Evolutionary conservation across 2,113 vertebrate species (phyloP).

Genomic region (Caretta caretta): DNA sequence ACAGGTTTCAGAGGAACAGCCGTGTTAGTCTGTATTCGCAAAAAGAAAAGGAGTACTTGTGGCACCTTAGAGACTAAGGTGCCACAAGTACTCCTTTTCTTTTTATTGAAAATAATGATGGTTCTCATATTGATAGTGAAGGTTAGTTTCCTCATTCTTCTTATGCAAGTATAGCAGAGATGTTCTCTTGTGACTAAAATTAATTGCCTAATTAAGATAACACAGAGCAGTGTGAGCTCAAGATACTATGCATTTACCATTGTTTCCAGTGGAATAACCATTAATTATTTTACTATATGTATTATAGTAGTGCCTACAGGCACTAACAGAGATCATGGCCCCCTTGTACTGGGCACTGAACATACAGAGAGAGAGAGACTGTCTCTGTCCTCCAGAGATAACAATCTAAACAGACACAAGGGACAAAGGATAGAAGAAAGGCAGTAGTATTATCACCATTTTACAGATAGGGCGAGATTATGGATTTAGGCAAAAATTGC

Average conservation of each 20-base stretch:
- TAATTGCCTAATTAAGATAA: not conserved
- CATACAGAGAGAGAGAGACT: not conserved
- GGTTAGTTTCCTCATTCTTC: not conserved
- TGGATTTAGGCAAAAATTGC: not conserved
- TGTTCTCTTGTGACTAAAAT: not conserved
- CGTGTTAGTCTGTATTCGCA: no score
- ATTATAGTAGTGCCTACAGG: not conserved
- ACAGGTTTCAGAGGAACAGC: no score
- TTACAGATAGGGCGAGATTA: not conserved
- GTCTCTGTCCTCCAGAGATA: not conserved
- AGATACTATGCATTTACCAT: not conserved
- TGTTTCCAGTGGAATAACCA: not conserved
- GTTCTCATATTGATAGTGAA: not conserved
- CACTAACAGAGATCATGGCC: not conserved
- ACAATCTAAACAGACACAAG: not conserved
- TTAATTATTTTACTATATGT: not conserved
- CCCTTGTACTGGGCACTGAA: not conserved
- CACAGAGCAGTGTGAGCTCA: not conserved
- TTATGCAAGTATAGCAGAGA: not conserved
- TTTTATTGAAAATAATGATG: not conserved
- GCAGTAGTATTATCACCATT: not conserved
- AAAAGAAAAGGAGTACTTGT: no score
- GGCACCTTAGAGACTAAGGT: no score
- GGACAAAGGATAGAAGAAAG: not conserved
- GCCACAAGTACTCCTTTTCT: no score